Evolutionary conservation across 2,113 vertebrate genomes (phyloP), one percentile per base, ranked within the genome.

Genomic region (Phodopus roborovskii): DNA sequence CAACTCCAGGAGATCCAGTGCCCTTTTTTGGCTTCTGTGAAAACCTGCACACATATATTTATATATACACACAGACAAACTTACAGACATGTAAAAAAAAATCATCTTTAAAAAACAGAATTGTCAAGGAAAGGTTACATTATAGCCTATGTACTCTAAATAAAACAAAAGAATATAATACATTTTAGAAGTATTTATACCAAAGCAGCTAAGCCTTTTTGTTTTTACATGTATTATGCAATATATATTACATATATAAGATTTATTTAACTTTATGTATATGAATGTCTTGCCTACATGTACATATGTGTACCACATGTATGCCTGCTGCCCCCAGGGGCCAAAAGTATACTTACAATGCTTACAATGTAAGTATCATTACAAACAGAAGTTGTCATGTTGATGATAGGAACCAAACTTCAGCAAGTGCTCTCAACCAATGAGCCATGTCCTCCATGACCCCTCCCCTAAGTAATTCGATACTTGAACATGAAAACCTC

Each of bases 61-160:
- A 42, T 30, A 26, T 45, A 58, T 56, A 56, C 12, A 56, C 58
- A 64, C 26, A 30, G 56, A 30, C 24, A 62, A 4, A 16, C 22
- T 60, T 84, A 64, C 16, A 28, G 13, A 62, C n/a, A 30, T 30
- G 58, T 45, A 42, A 17, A 62, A 62, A n/a, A n/a, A 48, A 15
- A 62, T 83, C 16, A 82, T 62, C 24, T 83, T 62, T 62, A 62
- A 83, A 62, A 83, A 62, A n/a, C n/a, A 62, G 42, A 94, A 36
- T 85, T 36, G 45, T 89, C 39, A 91, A 91, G 74, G 75, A 94
- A 84, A 95, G 64, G 33, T 91, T 78, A 77, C 75, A 50, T 88
- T 88, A 85, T 64, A 75, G 84, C 28, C 73, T 86, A 13, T 74
- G 42, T 78, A 79, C 17, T 79, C 19, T 58, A 74, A 90, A 81